Base-by-base conservation (phyloP, 2,113 vertebrate genomes). In the Accipiter cooperii region DNA sequence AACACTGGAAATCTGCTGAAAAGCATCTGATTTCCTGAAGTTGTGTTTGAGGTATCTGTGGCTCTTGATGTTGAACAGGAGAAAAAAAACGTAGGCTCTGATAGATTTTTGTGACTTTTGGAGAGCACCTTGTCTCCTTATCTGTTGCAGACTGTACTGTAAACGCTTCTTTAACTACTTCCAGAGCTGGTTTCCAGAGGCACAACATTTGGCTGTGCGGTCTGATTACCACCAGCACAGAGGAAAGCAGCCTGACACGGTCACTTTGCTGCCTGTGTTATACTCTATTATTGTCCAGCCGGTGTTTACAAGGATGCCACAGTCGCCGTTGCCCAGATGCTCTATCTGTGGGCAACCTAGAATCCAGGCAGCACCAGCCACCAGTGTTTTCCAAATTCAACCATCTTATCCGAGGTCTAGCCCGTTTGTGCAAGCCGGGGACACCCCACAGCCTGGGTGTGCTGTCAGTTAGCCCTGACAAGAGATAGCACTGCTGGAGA, bases 301-400 rank as follows among this genome's bases (percentile, higher is more conserved):
- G 3, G 76, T 97, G 96, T 98, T 98, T 98, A 97, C 93, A 63
- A 63, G 87, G 89, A 86, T 87, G 95, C 92, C 95, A 55, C 84
- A 42, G 90, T 76, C 97, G 96, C 97, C 38, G 60, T 26, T 96
- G 96, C 94, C 96, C 97, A 97, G 96, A 97, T 97, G 97, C 91
- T 94, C 84, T 71, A 28, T 95, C 96, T 93, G 87, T 74, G 96
- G 90, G 91, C 85, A 97, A 64, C 87, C 51, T 58, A 47, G 90
- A 73, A 75, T 74, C 69, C 90, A 66, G 93, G 87, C 89, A 76
- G 69, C 86, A 25, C 38, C 6, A 34, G 55, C 75, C 1, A 33
- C 51, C 22, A 20, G 60, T 22, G 60, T 82, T 95, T 92, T 92
- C 90, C 85, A 38, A 81, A 70, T 40, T 28, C 74, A 22, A 15